Percentiles rank a stretch among this genome's conserved stretches.
Conservation (phyloP, 2,113 vertebrate genomes). For the Oncorhynchus gorbuscha region DNA sequence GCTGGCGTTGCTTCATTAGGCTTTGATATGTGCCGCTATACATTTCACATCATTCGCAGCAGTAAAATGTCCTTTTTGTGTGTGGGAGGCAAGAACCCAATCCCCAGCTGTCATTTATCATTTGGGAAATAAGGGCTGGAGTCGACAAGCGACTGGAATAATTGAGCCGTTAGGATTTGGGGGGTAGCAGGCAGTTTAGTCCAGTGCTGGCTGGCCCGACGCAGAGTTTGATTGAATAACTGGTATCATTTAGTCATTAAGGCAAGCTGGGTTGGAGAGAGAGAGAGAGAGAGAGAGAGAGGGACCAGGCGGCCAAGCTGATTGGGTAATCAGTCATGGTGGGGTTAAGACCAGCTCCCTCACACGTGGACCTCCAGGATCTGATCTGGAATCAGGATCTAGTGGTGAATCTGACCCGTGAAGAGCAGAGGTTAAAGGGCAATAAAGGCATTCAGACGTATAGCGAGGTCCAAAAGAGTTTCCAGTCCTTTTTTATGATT, state of each 20-base stretch:
- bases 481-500: background rate
- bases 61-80: constrained; percentile 10
- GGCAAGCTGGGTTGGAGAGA: constrained; percentile 5
- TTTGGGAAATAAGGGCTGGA: constrained; percentile 43
- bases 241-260: constrained; percentile 50
- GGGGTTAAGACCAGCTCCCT: background rate
- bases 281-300: background rate
- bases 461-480: background rate
- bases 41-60: constrained; percentile 2
- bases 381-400: background rate
- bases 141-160: constrained; percentile 37
- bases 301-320: background rate
- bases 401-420: background rate
- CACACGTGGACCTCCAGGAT: background rate
- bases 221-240: constrained; percentile 43
- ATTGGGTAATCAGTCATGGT: constrained; percentile 6
- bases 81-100: constrained; percentile 27
- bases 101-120: constrained; percentile 43
- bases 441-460: background rate
- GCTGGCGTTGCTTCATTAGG: background rate
- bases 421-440: background rate
- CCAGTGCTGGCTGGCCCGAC: background rate
- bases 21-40: constrained; percentile 4
- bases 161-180: constrained; percentile 41
- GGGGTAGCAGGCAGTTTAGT: background rate